Base-by-base conservation (phyloP, 2,797 vertebrate genomes). In the Smutsia gigantea region DNA sequence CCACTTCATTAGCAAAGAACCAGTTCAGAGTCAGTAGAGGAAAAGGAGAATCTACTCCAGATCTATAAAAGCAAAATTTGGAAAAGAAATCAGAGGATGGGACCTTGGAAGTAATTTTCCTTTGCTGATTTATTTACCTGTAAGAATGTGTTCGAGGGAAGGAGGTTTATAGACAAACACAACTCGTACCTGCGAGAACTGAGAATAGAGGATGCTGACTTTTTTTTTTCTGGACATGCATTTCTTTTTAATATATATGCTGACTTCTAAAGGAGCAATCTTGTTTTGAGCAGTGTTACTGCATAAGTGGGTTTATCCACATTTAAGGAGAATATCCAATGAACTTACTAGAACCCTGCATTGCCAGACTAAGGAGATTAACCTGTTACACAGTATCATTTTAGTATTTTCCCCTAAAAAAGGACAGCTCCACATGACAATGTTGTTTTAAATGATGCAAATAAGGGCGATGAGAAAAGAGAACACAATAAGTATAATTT, bases 251-350 rank as follows among this genome's bases (percentile, higher is more conserved):
- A 46, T 12, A 46, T 11, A 46, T 46, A 27, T 25, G 51, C 85
- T 46, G n/a, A 87, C 75, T 46, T 34, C 49, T 63, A 71, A 87
- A 3, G 17, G 57, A 23, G 18, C 14, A 68, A 49, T 19, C 85
- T 85, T 63, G 23, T 85, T 84, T 68, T 59, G 71, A 90, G 91
- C 92, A 93, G 85, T 49, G 19, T 57, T 88, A 51, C 90, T 59
- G 63, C 7, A 0, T 79, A 59, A 78, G n/a, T 37, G 55, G 42
- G 2, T 95, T n/a, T 34, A 61, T 21, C 68, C 61, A 79, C 14
- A 27, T 64, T 86, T 84, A 57, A 23, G 82, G 6, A 88, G 82
- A 96, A 96, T 88, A 94, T 92, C 66, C 72, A 57, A 31, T 91
- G 74, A 96, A 90, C 51, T 61, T 81, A 39, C 81, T 13, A 86